phyloP scores from a whole-genome alignment of 1,140 invertebrate species.

The Oscheius sp. region DNA sequence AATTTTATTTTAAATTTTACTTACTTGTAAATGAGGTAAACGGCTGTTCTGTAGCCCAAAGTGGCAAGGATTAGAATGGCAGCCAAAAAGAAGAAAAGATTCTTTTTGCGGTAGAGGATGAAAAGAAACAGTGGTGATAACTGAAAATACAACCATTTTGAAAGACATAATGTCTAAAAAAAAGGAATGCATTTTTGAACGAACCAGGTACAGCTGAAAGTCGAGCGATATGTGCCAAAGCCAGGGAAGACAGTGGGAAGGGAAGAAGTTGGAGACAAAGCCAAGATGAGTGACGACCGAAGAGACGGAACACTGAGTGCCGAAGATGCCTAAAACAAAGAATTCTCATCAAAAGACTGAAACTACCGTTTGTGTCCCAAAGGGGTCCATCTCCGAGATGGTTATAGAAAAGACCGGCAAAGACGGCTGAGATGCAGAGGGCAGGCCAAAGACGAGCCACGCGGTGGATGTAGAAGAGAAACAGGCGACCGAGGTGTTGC shows the following conservation, averaged over 20 bases:
- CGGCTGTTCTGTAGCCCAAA: neutral
- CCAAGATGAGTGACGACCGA: neutral
- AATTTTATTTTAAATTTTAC: neutral
- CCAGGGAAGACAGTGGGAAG: slow-evolving; percentile 18
- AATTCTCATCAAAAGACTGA: neutral
- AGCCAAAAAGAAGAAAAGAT: neutral
- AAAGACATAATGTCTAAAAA: neutral
- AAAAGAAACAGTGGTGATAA: slow-evolving; percentile 11
- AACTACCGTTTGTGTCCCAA: slow-evolving; percentile 4
- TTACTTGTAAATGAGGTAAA: slow-evolving; percentile 4
- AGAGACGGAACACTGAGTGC: neutral
- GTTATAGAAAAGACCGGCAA: neutral
- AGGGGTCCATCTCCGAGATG: slow-evolving; percentile 14
- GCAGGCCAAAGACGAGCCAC: slow-evolving; percentile 10
- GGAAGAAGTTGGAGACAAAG: slow-evolving; percentile 22
- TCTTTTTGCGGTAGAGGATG: neutral
- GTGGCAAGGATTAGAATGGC: neutral
- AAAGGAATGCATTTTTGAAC: neutral
- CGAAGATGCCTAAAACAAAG: slow-evolving; percentile 14
- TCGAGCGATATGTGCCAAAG: slow-evolving; percentile 25
- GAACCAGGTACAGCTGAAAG: slow-evolving; percentile 18
- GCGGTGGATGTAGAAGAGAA: slow-evolving; percentile 5
- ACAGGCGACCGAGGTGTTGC: neutral
- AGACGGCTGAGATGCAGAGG: neutral
- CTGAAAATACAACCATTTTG: no score